Percentiles rank a stretch among this genome's conserved stretches.
Evolutionary conservation across 2,888 invertebrate species (phyloP).

Genomic region (Apodemia mormo): DNA sequence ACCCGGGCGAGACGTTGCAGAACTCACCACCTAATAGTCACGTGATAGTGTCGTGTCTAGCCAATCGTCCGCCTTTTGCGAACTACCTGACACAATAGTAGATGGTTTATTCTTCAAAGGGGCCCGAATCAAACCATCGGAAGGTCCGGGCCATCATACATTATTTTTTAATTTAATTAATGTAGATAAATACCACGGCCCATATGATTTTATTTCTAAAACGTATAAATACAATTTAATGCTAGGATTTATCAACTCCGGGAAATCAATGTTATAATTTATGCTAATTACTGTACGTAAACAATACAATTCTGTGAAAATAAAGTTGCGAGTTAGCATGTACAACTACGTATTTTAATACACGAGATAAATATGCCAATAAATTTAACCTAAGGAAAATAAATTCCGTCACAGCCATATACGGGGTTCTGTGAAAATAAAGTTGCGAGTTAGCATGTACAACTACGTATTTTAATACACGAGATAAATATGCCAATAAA

Average conservation of each 20-base stretch:
- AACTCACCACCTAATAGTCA: no score
- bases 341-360: background rate
- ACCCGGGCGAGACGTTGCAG: no score
- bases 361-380: background rate
- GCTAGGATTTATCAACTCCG: background rate
- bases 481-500: background rate
- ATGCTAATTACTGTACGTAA: background rate
- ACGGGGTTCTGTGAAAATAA: background rate
- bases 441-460: background rate
- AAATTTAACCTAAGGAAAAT: background rate
- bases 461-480: background rate
- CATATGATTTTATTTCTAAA: no score
- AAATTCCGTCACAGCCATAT: no score
- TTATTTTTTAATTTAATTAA: no score
- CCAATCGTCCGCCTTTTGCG: no score
- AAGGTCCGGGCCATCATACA: no score
- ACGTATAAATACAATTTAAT: background rate
- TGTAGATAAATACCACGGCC: no score
- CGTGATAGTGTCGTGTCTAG: no score
- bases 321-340: background rate
- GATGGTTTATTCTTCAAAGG: no score
- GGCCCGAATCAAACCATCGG: no score
- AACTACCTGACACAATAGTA: no score
- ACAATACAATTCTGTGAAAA: slow-evolving; percentile 3
- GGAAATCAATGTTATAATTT: background rate